Percentiles rank a stretch among this genome's conserved stretches.
Evolutionary conservation across 1,140 invertebrate species (phyloP).

Genomic region (Cotesia glomerata): DNA sequence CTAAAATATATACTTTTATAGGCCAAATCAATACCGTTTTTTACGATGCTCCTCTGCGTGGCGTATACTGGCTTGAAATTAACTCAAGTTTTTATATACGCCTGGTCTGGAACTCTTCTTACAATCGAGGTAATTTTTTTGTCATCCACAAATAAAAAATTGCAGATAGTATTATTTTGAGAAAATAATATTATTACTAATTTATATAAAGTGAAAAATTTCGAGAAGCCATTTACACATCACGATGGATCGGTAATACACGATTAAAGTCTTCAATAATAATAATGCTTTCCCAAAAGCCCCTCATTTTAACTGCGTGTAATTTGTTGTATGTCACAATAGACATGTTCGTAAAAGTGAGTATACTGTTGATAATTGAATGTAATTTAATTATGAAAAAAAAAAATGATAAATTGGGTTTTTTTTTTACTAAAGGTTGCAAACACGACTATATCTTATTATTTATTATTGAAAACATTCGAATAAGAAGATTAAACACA

Average conservation of each 20-base stretch:
- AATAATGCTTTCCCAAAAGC: conserved; percentile 36
- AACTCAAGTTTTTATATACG: not conserved
- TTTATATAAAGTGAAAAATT: conserved; percentile 32
- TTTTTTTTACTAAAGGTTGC: not conserved
- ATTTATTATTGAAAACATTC: conserved; percentile 10
- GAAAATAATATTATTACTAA: no score
- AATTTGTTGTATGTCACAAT: conserved; percentile 33
- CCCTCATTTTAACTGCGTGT: conserved; percentile 32
- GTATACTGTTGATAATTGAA: not conserved
- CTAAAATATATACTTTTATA: not conserved
- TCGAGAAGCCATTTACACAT: conserved; percentile 16
- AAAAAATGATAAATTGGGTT: no score
- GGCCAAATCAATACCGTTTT: conserved; percentile 1
- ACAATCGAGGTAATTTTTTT: not conserved
- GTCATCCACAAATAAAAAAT: not conserved
- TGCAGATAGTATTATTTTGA: no score
- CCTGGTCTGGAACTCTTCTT: conserved; percentile 3
- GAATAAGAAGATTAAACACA: not conserved
- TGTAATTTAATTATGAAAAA: not conserved
- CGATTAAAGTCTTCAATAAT: conserved; percentile 23
- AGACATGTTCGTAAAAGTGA: conserved; percentile 37
- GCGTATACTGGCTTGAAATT: not conserved
- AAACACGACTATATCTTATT: conserved; percentile 23
- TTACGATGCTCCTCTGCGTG: not conserved
- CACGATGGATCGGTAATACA: conserved; percentile 27